phyloP scores from a whole-genome alignment of 2,797 vertebrate species.

The Epinephelus malabaricus region DNA sequence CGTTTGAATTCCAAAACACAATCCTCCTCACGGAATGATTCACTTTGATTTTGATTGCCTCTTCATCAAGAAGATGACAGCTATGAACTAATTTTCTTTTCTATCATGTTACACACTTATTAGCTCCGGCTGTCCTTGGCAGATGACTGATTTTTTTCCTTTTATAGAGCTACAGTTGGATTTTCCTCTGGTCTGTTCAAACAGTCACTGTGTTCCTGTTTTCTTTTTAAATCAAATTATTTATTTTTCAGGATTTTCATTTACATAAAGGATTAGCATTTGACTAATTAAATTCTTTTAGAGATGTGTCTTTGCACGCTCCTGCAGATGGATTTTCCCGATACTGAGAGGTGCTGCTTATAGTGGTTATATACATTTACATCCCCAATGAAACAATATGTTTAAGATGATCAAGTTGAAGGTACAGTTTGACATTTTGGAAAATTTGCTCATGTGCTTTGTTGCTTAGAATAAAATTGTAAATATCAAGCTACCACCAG shows the following conservation, averaged over 20 bases:
- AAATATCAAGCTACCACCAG: background rate
- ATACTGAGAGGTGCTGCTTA: constrained; percentile 19
- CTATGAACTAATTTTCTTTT: constrained; percentile 85
- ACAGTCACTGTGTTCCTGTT: constrained; percentile 42
- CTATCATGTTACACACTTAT: constrained; percentile 85
- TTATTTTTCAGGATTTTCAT: constrained; percentile 53
- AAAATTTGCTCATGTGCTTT: background rate
- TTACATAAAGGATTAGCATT: constrained; percentile 49
- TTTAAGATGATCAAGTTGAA: constrained; percentile 8
- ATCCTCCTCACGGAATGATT: constrained; percentile 84
- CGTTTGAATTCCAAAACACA: constrained; percentile 86
- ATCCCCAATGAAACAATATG: background rate
- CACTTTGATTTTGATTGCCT: constrained; percentile 87
- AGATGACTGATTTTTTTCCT: constrained; percentile 75
- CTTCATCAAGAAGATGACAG: constrained; percentile 85
- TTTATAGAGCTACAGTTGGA: constrained; percentile 70
- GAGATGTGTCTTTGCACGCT: constrained; percentile 10
- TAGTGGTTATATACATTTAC: constrained; percentile 12
- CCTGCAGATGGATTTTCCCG: constrained; percentile 16
- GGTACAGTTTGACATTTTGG: background rate
- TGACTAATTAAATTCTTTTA: constrained; percentile 39
- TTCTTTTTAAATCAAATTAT: constrained; percentile 51
- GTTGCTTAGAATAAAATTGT: background rate
- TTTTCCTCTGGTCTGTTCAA: constrained; percentile 71
- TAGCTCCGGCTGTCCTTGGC: constrained; percentile 81